phyloP scores from a whole-genome alignment of 2,797 vertebrate species.

The Notamacropus eugenii region DNA sequence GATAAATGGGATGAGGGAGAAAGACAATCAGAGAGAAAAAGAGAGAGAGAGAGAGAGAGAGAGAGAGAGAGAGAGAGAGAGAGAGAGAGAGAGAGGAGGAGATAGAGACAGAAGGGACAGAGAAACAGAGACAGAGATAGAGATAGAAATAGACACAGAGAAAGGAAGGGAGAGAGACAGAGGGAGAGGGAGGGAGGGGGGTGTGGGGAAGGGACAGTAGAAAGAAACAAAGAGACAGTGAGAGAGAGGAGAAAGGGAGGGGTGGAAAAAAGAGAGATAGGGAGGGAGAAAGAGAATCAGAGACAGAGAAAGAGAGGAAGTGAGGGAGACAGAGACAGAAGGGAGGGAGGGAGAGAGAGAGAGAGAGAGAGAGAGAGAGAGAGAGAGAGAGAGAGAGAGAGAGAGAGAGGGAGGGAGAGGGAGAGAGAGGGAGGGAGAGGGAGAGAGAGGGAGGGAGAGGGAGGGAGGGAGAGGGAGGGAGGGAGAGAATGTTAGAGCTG shows the following conservation, averaged over 20 bases:
- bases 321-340: neutral
- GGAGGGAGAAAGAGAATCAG: neutral
- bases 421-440: no score
- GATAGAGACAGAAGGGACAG: neutral
- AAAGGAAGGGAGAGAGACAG: neutral
- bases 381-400: neutral
- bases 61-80: neutral
- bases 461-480: neutral
- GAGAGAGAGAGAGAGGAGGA: no score
- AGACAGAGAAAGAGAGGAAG: neutral
- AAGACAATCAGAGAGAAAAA: no score
- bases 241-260: neutral
- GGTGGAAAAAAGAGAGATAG: neutral
- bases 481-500: neutral
- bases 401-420: fast-evolving
- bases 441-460: neutral
- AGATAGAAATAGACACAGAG: neutral
- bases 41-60: neutral
- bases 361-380: neutral
- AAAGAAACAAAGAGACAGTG: neutral
- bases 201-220: neutral
- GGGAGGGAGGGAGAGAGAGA: no score
- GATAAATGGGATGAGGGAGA: no score
- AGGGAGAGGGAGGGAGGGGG: neutral
- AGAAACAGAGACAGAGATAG: neutral